Evolutionary conservation across 2,113 vertebrate species (phyloP).

Genomic region (Campylomormyrus tamandua): DNA sequence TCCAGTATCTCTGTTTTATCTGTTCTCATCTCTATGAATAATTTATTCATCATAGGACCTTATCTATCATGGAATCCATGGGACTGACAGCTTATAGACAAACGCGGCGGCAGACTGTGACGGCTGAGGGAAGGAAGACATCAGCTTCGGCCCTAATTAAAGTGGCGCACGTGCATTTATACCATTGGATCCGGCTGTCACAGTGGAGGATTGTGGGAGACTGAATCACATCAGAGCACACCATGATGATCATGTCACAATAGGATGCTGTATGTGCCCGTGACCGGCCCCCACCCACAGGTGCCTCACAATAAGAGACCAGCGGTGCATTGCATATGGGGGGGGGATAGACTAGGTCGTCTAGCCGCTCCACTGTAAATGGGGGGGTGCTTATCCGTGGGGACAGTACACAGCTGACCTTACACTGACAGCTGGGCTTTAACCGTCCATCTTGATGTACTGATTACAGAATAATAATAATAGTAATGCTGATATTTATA

Average conservation of each 20-base stretch:
- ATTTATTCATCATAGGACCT: not conserved
- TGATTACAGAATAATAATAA: not conserved
- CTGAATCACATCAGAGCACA: not conserved
- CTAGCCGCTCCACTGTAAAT: not conserved
- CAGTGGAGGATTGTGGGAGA: not conserved
- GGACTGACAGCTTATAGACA: not conserved
- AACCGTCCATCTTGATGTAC: not conserved
- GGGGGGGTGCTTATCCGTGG: not conserved
- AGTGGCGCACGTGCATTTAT: not conserved
- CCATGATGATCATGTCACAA: not conserved
- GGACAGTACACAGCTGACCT: not conserved
- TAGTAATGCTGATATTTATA: not conserved
- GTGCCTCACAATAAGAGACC: not conserved
- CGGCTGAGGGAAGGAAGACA: not conserved
- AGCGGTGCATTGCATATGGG: not conserved
- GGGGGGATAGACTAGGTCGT: not conserved
- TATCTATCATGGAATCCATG: not conserved
- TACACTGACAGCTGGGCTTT: not conserved
- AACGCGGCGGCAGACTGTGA: not conserved
- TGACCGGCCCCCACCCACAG: not conserved
- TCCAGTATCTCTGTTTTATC: constrained; percentile 2
- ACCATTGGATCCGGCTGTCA: not conserved
- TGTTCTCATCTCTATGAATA: not conserved
- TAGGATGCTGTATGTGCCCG: not conserved
- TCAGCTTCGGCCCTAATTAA: not conserved